Percentiles rank a stretch among this genome's conserved stretches.
These are phyloP conservation scores for Anaspis maculata DNA, from an alignment of 2,888 invertebrate genomes.

Conservation along the genomic window DNA sequence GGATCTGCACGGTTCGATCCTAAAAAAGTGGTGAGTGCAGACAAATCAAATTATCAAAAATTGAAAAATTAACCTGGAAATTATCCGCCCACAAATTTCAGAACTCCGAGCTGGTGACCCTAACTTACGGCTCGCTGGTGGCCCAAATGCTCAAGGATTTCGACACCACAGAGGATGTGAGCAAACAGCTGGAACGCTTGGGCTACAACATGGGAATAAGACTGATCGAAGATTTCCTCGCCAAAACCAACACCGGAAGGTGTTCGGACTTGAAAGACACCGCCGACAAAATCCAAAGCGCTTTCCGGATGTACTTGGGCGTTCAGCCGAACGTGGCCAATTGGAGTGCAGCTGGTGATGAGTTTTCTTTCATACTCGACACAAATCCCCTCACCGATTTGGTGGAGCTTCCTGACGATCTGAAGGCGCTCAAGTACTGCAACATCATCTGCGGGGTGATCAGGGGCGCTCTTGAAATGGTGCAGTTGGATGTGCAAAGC, in stretches of 20 bases:
- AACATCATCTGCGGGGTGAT: conserved; percentile 86
- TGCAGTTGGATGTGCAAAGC: conserved; percentile 90
- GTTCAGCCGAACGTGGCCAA: conserved; percentile 88
- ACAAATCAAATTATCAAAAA: conserved; percentile 5
- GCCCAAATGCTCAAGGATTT: conserved; percentile 95
- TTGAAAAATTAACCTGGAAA: conserved; percentile 2
- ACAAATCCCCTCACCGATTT: conserved; percentile 94
- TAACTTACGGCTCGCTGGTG: conserved; percentile 96
- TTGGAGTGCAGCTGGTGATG: conserved; percentile 91
- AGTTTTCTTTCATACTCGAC: conserved; percentile 93
- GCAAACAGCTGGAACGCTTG: conserved; percentile 89
- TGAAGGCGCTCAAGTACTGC: conserved; percentile 79
- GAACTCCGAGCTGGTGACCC: conserved; percentile 94
- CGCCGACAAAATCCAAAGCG: conserved; percentile 87
- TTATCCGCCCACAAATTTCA: conserved; percentile 32
- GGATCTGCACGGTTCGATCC: conserved; percentile 63
- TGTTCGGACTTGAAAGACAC: conserved; percentile 96
- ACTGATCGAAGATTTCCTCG: conserved; percentile 94
- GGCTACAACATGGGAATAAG: conserved; percentile 99
- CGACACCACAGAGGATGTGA: conserved; percentile 95
- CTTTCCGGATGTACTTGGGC: conserved; percentile 76
- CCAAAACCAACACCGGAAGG: conserved; percentile 78
- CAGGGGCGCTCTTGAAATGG: conserved; percentile 96
- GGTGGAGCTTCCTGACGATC: conserved; percentile 87
- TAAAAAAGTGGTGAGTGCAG: conserved; percentile 64